Percentiles rank a stretch among this genome's conserved stretches.
Conservation (phyloP, 2,113 vertebrate species). For the Carlito syrichta region DNA sequence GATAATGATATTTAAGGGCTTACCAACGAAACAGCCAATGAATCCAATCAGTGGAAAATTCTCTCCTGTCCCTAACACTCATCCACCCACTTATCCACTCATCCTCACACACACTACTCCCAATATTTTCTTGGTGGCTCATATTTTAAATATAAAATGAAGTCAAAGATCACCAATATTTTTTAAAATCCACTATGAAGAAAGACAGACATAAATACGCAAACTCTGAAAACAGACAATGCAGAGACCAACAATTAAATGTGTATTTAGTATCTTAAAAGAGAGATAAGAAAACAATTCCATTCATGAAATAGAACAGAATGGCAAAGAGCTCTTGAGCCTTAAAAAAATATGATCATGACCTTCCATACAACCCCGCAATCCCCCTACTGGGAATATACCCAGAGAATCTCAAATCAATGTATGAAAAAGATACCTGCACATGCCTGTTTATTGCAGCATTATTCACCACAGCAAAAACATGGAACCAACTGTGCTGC, state of each 20-base stretch:
- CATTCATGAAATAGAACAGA: not conserved
- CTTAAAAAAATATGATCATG: not conserved
- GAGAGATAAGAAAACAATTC: not conserved
- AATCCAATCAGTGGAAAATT: not conserved
- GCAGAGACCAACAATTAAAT: too few species aligned
- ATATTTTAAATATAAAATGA: slow-evolving; percentile 23
- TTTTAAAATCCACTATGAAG: not conserved
- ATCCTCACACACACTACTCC: not conserved
- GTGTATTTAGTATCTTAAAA: too few species aligned
- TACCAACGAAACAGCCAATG: not conserved
- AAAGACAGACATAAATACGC: not conserved
- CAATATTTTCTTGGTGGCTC: not conserved
- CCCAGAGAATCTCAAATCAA: too few species aligned
- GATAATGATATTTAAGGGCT: not conserved
- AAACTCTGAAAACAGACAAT: not conserved
- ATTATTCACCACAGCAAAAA: too few species aligned
- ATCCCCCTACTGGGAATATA: too few species aligned
- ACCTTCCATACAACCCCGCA: too few species aligned
- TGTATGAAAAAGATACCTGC: too few species aligned
- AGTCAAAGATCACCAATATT: not conserved
- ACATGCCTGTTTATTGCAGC: too few species aligned
- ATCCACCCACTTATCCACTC: not conserved
- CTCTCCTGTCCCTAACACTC: not conserved
- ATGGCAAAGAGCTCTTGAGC: not conserved
- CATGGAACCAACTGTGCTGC: too few species aligned